phyloP scores from a whole-genome alignment of 2,888 invertebrate genomes.

The Netelia inedita region DNA sequence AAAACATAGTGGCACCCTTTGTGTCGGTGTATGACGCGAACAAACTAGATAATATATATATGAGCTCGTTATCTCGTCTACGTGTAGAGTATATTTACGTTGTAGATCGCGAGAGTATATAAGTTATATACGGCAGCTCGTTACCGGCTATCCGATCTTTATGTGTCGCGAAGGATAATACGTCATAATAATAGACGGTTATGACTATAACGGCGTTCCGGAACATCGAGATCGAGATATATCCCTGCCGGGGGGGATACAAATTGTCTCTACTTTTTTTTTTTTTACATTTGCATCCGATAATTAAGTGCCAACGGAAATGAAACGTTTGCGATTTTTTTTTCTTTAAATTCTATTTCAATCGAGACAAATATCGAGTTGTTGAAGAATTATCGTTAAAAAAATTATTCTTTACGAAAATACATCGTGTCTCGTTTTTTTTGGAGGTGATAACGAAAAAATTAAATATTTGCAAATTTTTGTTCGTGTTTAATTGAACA shows the following conservation, averaged over 20 bases:
- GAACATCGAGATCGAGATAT: not conserved
- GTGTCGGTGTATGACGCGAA: slow-evolving; percentile 58
- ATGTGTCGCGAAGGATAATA: slow-evolving; percentile 8
- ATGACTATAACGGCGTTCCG: not conserved
- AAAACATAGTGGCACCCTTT: slow-evolving; percentile 72
- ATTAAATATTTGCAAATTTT: too few relatives aligned
- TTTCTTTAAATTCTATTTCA: not conserved
- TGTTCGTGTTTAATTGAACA: too few relatives aligned
- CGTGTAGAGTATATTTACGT: not conserved
- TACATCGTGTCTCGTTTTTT: too few relatives aligned
- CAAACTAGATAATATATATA: slow-evolving; percentile 21
- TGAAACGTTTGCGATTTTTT: not conserved
- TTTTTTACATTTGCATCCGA: not conserved
- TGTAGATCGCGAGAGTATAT: not conserved
- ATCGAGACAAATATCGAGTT: too few relatives aligned
- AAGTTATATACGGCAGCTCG: not conserved
- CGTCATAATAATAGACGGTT: slow-evolving; percentile 50
- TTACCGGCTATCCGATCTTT: slow-evolving; percentile 2
- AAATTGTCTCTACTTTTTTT: not conserved
- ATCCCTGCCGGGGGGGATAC: not conserved
- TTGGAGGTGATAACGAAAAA: too few relatives aligned
- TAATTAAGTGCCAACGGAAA: not conserved
- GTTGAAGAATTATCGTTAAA: too few relatives aligned
- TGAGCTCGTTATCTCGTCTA: not conserved
- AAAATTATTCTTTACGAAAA: too few relatives aligned